Base-by-base conservation (phyloP, 1,140 invertebrate species). In the Brachionus manjavacas region DNA sequence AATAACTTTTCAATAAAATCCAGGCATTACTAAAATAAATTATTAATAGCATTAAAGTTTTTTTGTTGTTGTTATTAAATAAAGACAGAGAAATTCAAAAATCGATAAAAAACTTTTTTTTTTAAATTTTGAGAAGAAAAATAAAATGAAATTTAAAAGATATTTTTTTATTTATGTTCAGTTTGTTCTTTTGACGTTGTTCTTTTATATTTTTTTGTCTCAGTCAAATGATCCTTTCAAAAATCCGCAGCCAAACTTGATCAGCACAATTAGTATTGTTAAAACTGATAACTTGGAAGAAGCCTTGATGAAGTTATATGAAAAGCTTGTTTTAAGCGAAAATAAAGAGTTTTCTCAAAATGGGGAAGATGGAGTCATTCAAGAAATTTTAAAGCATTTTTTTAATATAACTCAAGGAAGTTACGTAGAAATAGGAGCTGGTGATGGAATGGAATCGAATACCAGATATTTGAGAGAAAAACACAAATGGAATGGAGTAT, bases 341-440 rank as follows among this genome's bases (percentile, higher is more conserved):
- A 7, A 6, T 1, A 60, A 68, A 81, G 20, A 39, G 4, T 81
- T 28, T 81, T 81, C 79, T 9, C 46, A 81, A 81, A 81, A 81
- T 31, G 60, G 60, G n/a, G 79, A 81, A 81, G 79, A 81, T 43
- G 79, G 79, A 16, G 79, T 81, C n/a, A 60, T 81, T 28, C 49
- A 39, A 43, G 60, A 55, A 23, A 16, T 81, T 35, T 60, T 81
- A 16, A 60, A 31, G 3, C 41, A 60, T 1, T 35, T 41, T 60
- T n/a, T 60, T 35, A 6, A 23, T 16, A 43, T 3, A 11, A 25
- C 3, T 43, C 12, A 9, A 25, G 79, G 79, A 20, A 41, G 8
- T 12, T 81, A 81, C 55, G 79, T 81, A 14, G 79, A 81, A 60
- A 64, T 81, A 39, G 79, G 79, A 25, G 14, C 79, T 23, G 49